A percentile compares a stretch with the other conserved stretches of the same genome.
Evolutionary conservation across 2,797 vertebrate genomes (phyloP).

Genomic region (Acanthis flammea): DNA sequence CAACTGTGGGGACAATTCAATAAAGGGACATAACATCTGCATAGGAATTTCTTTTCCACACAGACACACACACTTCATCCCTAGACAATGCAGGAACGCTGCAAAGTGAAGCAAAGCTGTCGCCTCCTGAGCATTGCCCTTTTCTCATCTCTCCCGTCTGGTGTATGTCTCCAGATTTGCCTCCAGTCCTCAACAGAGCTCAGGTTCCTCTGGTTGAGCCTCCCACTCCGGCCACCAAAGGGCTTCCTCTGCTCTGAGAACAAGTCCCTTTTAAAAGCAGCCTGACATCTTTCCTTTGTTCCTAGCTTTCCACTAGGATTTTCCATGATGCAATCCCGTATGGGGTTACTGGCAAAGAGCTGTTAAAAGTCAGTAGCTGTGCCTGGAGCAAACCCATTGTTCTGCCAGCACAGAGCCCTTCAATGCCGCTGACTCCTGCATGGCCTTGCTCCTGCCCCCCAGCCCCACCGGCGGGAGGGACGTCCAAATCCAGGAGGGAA

Average conservation of each 20-base stretch:
- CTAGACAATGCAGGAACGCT: not conserved
- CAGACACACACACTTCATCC: not conserved
- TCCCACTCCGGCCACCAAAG: slow-evolving; percentile 35
- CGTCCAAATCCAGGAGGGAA: not conserved
- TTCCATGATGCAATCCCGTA: slow-evolving; percentile 67
- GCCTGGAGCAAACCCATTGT: slow-evolving; percentile 69
- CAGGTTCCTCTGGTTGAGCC: slow-evolving; percentile 34
- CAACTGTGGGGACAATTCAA: slow-evolving; percentile 15
- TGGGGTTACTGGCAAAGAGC: slow-evolving; percentile 59
- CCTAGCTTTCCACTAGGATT: slow-evolving; percentile 64
- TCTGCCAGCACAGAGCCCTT: slow-evolving; percentile 47
- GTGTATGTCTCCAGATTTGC: not conserved
- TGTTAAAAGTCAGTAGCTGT: slow-evolving; percentile 67
- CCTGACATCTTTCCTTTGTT: slow-evolving; percentile 66
- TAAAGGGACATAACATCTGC: not conserved
- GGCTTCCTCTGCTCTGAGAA: slow-evolving; percentile 3
- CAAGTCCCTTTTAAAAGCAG: slow-evolving; percentile 44
- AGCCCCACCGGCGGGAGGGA: not conserved
- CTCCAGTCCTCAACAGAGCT: not conserved
- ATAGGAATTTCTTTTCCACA: slow-evolving; percentile 51
- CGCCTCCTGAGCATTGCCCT: not conserved
- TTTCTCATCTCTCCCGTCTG: slow-evolving; percentile 4
- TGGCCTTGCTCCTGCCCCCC: slow-evolving; percentile 11
- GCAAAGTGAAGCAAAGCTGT: not conserved
- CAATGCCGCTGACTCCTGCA: slow-evolving; percentile 36